These are phyloP conservation scores for Enteromius anoplus DNA, from an alignment of 2,797 vertebrate genomes.

Conservation along the genomic window DNA sequence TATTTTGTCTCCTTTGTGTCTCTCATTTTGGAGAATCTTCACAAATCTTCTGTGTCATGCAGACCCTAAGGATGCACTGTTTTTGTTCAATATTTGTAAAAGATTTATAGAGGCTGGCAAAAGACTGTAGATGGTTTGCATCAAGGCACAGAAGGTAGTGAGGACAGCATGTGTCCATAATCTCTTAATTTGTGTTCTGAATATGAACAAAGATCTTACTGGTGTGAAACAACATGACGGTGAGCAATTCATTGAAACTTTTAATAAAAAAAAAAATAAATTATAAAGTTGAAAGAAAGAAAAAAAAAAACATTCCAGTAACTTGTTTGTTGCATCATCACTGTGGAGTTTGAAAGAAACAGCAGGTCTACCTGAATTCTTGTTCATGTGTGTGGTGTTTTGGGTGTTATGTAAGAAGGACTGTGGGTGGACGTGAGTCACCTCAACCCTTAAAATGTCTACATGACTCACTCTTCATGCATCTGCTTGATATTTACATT, in stretches of 20 bases:
- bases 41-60: no score
- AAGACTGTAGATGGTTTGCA: no score
- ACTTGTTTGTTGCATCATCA: not conserved
- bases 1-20: no score
- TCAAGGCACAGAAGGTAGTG: not conserved
- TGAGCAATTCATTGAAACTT: not conserved
- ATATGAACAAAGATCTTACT: not conserved
- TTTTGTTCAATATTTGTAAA: no score
- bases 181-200: not conserved
- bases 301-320: slow-evolving; percentile 4
- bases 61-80: no score
- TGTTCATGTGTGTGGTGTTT: slow-evolving; percentile 34
- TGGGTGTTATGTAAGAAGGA: slow-evolving; percentile 51
- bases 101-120: no score
- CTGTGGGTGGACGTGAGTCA: slow-evolving; percentile 66
- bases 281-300: no score
- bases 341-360: slow-evolving; percentile 2
- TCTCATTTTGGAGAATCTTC: no score
- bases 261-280: no score
- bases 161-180: not conserved
- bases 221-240: not conserved
- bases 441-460: slow-evolving; percentile 56
- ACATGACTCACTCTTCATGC: slow-evolving; percentile 65
- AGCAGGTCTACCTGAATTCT: slow-evolving; percentile 49
- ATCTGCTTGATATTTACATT: slow-evolving; percentile 40